Base-by-base conservation (phyloP, 53 echinoderm and acorn worm species). In the Temnopleurus reevesii region DNA sequence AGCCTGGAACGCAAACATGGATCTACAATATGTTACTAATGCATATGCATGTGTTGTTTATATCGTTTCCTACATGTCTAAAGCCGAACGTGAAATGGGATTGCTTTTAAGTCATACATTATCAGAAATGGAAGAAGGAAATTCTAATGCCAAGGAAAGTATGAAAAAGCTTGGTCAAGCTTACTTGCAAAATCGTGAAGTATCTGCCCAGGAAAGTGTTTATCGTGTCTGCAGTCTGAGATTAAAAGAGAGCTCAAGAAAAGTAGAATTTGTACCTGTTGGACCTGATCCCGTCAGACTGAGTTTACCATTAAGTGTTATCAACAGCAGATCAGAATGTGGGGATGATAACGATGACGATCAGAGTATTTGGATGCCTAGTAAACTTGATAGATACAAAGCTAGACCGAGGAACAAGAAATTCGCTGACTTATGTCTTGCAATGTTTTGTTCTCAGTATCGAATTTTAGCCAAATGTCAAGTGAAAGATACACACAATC, bases 61-160 rank as follows among this genome's bases (percentile, higher is more conserved):
- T 54, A 92, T 93, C 17, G 83, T 95, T 15, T 93, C 94, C 12
- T 94, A 92, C 45, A 92, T 95, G 58, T 61, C 90, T 3, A 95
- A 95, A 65, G 77, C 94, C 59, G 94, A 92, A 91, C 77, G 95
- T 47, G 92, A 95, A 86, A 94, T 94, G 91, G 91, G 95, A 10
- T 46, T 86, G 17, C 76, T 95, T 29, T 58, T 95, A 31, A 55
- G 79, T 76, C 76, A 84, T 45, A 89, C 94, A 49, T 89, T 91
- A 51, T 28, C 25, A 56, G 93, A 95, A 89, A 93, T 92, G 59
- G 17, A 45, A 2, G 91, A 92, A 55, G 93, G 93, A 24, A 95
- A 95, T 80, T 12, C 51, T 1, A 81, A 94, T 64, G 92, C 91
- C 1, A 92, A 61, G 41, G 24, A 83, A 47, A 89, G 89, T 41